Base-by-base conservation (phyloP, 2,797 vertebrate species). In the Syncerus caffer region DNA sequence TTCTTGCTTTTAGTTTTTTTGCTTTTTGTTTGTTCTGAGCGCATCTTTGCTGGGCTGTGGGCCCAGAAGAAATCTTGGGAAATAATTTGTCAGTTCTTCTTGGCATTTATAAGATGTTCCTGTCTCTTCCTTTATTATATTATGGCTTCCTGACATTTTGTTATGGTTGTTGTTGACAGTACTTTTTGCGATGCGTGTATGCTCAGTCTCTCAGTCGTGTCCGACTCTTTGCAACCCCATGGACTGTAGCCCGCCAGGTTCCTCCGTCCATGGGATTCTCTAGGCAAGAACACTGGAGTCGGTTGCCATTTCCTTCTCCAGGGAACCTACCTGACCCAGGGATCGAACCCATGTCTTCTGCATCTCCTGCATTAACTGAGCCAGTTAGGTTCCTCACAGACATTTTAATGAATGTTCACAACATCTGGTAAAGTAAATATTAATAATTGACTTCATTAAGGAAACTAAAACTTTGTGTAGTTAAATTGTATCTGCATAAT, bases 51-150 rank as follows among this genome's bases (percentile, higher is more conserved):
- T 96, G 90, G 97, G 47, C 91, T 45, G 4, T 74, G 34, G 95
- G 64, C 90, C 86, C 64, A 90, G 88, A 91, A 87, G 90, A 92
- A 96, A 97, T 93, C 71, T 86, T 58, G 60, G 80, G 78, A 92
- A 95, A 86, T 74, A 84, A 57, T 93, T 92, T 96, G 71, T 97
- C 94, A 90, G 29, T 92, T 97, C 71, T 38, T 76, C 58, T 84
- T 95, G 95, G 90, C 21, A 76, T 96, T 97, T 95, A 87, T 34
- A 78, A 85, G 23, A 15, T 50, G 13, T 93, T 97, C 93, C 15
- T 96, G 27, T 93, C 84, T 84, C 67, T 87, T 89, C 42, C 53
- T 13, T 13, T 74, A 25, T 58, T 79, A 21, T 57, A 93, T 58
- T 6, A 25, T 19, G 84, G 29, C n/a, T 93, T 88, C 93, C 96